A percentile compares a stretch with the other conserved stretches of the same genome.
Evolutionary conservation across 1,140 invertebrate genomes (phyloP).

Genomic region (Caerostris darwini): DNA sequence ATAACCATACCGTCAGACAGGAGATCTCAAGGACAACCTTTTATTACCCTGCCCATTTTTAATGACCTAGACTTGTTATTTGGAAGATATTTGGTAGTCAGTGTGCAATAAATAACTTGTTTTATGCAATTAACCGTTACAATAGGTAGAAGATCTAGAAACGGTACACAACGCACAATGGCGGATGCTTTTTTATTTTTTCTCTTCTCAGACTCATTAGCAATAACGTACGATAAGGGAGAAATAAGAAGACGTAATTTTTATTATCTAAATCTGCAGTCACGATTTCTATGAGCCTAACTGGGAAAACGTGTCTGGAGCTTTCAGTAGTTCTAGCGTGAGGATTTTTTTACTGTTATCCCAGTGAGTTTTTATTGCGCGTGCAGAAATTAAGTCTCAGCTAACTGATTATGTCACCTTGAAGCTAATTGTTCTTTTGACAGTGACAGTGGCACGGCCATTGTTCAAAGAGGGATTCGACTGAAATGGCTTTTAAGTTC

Average conservation of each 20-base stretch:
- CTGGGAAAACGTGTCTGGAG: conserved; percentile 12
- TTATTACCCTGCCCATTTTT: neutral
- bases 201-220: neutral
- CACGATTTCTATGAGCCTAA: conserved; percentile 2
- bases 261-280: conserved; percentile 16
- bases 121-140: conserved; percentile 30
- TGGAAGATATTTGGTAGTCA: neutral
- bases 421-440: neutral
- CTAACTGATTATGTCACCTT: neutral
- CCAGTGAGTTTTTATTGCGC: neutral
- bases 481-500: no score
- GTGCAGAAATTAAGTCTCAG: neutral
- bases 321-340: conserved; percentile 5
- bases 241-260: neutral
- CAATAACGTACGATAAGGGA: conserved; percentile 9
- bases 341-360: neutral
- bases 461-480: neutral
- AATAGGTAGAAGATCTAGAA: neutral
- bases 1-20: neutral
- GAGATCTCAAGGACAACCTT: neutral
- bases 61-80: neutral
- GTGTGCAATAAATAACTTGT: conserved; percentile 3
- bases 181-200: neutral
- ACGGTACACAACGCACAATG: neutral
- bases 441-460: neutral